Conservation (phyloP, 2,113 vertebrate genomes). For the Bombycilla garrulus region DNA sequence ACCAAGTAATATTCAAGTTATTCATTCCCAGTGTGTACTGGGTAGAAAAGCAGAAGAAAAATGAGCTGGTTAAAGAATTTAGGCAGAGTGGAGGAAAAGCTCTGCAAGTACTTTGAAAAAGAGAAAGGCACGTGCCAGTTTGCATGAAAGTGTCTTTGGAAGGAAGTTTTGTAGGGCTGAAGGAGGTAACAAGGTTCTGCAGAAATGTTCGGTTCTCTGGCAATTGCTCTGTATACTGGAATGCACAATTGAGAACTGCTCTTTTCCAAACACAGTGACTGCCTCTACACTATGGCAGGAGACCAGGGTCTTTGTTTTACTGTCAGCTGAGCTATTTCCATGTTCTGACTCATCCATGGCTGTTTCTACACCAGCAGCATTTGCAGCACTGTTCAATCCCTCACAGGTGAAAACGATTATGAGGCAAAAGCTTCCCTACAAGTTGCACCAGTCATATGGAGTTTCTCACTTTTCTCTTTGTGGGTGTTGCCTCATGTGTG, state of each 20-base stretch:
- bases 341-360: background rate
- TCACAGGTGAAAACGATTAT: background rate
- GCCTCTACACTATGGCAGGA: background rate
- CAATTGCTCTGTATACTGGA: background rate
- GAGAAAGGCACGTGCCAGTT: background rate
- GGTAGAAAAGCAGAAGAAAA: background rate
- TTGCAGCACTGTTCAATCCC: background rate
- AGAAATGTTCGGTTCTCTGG: background rate
- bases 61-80: background rate
- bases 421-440: background rate
- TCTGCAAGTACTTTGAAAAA: background rate
- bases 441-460: background rate
- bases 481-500: background rate
- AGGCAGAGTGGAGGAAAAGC: background rate
- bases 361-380: background rate
- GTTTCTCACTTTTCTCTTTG: background rate
- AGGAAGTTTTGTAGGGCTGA: background rate
- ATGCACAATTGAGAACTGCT: background rate
- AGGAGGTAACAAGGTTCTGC: background rate
- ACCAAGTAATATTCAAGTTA: background rate
- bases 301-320: conserved; percentile 27
- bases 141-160: background rate
- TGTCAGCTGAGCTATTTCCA: conserved; percentile 51
- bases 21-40: background rate
- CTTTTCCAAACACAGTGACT: background rate